Evolutionary conservation across 2,113 vertebrate species (phyloP).

Genomic region (Gila orcuttii): DNA sequence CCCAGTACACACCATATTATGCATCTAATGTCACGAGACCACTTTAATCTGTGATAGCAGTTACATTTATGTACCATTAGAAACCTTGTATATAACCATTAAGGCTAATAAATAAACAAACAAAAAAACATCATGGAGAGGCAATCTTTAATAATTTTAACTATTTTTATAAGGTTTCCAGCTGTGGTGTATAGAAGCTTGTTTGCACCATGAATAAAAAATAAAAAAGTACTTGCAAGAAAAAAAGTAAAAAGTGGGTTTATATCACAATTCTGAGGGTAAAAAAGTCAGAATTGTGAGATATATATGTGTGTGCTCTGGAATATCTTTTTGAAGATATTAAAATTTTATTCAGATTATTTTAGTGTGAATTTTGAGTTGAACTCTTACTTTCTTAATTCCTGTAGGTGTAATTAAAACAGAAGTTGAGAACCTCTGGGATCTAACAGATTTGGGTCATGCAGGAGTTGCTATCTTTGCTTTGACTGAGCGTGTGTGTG

Average conservation of each 20-base stretch:
- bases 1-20: neutral
- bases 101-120: too few species aligned
- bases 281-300: too few species aligned
- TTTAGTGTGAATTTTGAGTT: neutral
- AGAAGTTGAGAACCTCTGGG: slow-evolving; percentile 47
- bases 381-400: slow-evolving; percentile 42
- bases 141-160: neutral
- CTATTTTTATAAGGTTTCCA: neutral
- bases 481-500: neutral
- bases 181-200: too few species aligned
- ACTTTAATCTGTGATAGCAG: neutral
- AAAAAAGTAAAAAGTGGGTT: too few species aligned
- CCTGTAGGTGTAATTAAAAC: slow-evolving; percentile 55
- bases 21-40: neutral
- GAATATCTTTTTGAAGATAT: neutral
- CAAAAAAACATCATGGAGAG: neutral
- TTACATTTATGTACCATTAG: neutral
- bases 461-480: slow-evolving; percentile 10
- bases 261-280: too few species aligned
- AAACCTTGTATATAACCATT: neutral
- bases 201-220: neutral
- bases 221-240: too few species aligned
- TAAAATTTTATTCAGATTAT: neutral
- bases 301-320: neutral
- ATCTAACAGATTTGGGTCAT: slow-evolving; percentile 54